Evolutionary conservation across 2,888 invertebrate genomes (phyloP).

Genomic region (Fragum sueziense): DNA sequence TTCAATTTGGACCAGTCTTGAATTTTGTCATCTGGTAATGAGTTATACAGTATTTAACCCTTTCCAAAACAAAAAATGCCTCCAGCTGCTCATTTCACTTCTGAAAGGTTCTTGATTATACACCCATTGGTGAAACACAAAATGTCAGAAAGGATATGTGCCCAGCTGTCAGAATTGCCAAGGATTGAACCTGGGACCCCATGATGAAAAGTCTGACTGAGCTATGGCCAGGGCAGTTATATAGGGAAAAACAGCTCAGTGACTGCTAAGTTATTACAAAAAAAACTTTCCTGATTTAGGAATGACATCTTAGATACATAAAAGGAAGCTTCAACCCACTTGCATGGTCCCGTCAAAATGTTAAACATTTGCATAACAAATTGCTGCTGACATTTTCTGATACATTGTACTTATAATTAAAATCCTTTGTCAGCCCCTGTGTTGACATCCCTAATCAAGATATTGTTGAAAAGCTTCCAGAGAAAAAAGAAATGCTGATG

Average conservation of each 20-base stretch:
- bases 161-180: background rate
- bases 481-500: too few species aligned
- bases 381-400: constrained; percentile 14
- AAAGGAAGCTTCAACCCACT: background rate
- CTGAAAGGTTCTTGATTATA: background rate
- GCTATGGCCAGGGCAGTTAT: too few species aligned
- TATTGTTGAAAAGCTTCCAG: too few species aligned
- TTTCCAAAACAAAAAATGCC: background rate
- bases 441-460: background rate
- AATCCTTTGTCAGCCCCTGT: background rate
- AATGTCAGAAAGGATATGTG: background rate
- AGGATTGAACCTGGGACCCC: background rate
- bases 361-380: constrained; percentile 14
- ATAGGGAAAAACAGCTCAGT: too few species aligned
- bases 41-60: too few species aligned
- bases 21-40: too few species aligned
- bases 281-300: too few species aligned
- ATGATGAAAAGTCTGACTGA: too few species aligned
- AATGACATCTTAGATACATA: too few species aligned
- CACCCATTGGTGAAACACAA: background rate
- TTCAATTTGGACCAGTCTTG: too few species aligned
- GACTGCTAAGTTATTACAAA: too few species aligned
- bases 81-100: background rate
- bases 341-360: background rate
- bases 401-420: too few species aligned